phyloP scores from a whole-genome alignment of 2,113 vertebrate genomes.

The human (Homo sapiens) region DNA sequence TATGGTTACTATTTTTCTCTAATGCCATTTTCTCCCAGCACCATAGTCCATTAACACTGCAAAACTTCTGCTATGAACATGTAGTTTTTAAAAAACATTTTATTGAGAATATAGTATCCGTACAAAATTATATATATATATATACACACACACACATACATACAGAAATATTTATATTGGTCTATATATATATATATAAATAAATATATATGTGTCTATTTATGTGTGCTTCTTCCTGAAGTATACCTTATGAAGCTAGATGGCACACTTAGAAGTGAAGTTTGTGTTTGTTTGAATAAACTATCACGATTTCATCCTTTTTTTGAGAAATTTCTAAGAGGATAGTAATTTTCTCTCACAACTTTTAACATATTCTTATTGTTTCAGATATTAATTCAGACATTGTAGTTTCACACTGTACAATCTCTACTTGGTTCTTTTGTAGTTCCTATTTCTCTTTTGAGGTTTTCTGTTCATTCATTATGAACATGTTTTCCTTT shows the following conservation, averaged over 20 bases:
- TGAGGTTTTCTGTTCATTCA: neutral
- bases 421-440: neutral
- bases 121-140: neutral
- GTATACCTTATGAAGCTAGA: neutral
- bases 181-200: no score
- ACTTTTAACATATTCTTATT: neutral
- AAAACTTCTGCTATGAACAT: neutral
- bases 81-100: neutral
- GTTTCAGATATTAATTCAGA: neutral
- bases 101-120: neutral
- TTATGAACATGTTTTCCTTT: neutral
- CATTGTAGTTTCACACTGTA: neutral
- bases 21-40: neutral
- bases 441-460: neutral
- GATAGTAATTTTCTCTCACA: neutral
- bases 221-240: neutral
- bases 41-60: neutral
- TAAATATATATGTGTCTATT: no score
- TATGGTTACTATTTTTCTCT: neutral
- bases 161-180: no score
- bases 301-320: neutral
- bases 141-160: neutral
- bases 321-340: neutral
- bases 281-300: neutral
- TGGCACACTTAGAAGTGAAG: neutral